Evolutionary conservation across 2,888 invertebrate genomes (phyloP), one percentile per base, ranked within the genome.

Genomic region (Nasonovia ribisnigri): DNA sequence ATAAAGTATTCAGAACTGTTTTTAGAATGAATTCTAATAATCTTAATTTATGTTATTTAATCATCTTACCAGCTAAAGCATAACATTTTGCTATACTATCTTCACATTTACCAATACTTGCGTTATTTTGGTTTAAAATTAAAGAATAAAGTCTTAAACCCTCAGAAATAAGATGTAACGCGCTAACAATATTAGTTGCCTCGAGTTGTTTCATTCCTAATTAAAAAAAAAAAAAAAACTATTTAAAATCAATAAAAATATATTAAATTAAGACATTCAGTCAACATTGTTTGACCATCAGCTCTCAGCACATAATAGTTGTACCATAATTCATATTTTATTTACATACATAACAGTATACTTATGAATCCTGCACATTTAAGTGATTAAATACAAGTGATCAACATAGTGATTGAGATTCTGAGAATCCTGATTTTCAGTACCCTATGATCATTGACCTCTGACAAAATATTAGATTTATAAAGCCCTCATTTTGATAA

Each of bases 61-160:
- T 57, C n/a, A 26, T 88, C 88, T 90, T 91, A 94, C 84, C 94
- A 92, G 67, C 88, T 43, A 84, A 91, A 87, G 86, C 51, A 84
- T 43, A 93, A 93, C 93, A 90, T 90, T 90, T 93, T 86, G 93
- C 93, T 51, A 93, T 29, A 93, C 48, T 86, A 60, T 93, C 86
- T 90, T 90, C 84, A 93, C 90, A 90, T 60, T 93, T 90, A n/a
- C 84, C 11, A 90, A 93, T 60, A 90, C 67, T 42, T 48, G 90
- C 42, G 67, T 90, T 93, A 4, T 90, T 93, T 84, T 57, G 36
- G 42, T 93, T 93, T 10, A 93, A 86, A 20, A 90, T 24, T 1
- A 36, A 24, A 84, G 36, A n/a, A 42, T 90, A 90, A 42, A 86
- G 60, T 42, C 42, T 86, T 86, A 93, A 90, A n/a, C 90, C 84